A percentile compares a stretch with the other conserved stretches of the same genome.
Evolutionary conservation across 1,140 invertebrate species (phyloP).

Genomic region (Pogonomyrmex barbatus): DNA sequence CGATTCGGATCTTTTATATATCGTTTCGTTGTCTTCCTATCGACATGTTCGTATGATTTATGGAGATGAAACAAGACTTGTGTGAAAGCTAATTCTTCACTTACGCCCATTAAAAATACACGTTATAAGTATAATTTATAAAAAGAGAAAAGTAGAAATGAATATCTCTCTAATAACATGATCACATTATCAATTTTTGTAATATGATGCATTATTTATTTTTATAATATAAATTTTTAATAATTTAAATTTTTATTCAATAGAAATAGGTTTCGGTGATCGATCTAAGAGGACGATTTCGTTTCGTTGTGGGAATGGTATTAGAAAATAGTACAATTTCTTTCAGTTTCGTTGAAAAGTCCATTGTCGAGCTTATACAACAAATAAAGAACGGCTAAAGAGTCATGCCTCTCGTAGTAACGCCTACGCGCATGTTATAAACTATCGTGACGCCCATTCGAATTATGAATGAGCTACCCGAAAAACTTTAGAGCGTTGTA

Average conservation of each 20-base stretch:
- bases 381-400: slow-evolving; percentile 54
- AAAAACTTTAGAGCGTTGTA: slow-evolving; percentile 26
- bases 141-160: neutral
- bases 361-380: slow-evolving; percentile 38
- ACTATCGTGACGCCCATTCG: neutral
- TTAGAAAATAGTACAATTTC: slow-evolving; percentile 24
- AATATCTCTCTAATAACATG: neutral
- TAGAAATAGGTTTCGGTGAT: neutral
- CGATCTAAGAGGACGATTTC: neutral
- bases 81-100: slow-evolving; percentile 5
- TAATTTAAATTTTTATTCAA: neutral
- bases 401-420: slow-evolving; percentile 39
- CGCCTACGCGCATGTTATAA: slow-evolving; percentile 18
- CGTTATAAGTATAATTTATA: neutral
- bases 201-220: neutral
- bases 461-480: slow-evolving; percentile 40
- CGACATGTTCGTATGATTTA: neutral
- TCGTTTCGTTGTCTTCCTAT: neutral
- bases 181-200: neutral
- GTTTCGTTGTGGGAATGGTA: no score
- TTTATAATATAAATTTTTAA: neutral
- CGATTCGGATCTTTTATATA: slow-evolving; percentile 19
- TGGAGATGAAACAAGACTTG: slow-evolving; percentile 14
- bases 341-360: slow-evolving; percentile 36
- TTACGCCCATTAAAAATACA: neutral